A percentile compares a stretch with the other conserved stretches of the same genome.
phyloP scores from a whole-genome alignment of 2,113 vertebrate species.

The Anguilla japonica region DNA sequence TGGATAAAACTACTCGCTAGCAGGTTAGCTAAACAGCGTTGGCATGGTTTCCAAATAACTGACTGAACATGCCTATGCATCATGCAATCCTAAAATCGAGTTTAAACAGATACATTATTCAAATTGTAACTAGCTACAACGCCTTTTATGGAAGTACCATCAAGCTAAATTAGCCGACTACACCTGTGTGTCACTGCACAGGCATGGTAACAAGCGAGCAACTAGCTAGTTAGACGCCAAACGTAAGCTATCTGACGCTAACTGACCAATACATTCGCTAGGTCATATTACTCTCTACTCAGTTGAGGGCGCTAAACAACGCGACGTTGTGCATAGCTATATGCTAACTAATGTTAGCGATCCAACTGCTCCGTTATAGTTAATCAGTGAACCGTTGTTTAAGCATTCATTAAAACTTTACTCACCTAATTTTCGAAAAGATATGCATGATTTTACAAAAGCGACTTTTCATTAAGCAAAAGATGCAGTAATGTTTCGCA shows the following conservation, averaged over 20 bases:
- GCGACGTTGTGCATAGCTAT: not conserved
- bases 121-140: no score
- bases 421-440: not conserved
- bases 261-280: not conserved
- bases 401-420: conserved; percentile 1
- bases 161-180: not conserved
- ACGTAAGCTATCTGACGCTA: not conserved
- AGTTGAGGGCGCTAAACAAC: not conserved
- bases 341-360: not conserved
- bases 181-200: not conserved
- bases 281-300: not conserved
- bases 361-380: not conserved
- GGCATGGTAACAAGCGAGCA: not conserved
- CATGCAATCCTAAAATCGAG: no score
- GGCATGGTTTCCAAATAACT: no score
- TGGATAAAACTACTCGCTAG: no score
- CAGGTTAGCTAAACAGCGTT: no score
- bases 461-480: not conserved
- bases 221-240: not conserved
- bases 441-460: not conserved
- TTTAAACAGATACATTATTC: no score
- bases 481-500: not conserved
- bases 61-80: no score
- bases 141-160: no score
- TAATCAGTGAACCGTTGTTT: not conserved